Conservation (phyloP, 2,113 vertebrate species). For the Silurus asotus region DNA sequence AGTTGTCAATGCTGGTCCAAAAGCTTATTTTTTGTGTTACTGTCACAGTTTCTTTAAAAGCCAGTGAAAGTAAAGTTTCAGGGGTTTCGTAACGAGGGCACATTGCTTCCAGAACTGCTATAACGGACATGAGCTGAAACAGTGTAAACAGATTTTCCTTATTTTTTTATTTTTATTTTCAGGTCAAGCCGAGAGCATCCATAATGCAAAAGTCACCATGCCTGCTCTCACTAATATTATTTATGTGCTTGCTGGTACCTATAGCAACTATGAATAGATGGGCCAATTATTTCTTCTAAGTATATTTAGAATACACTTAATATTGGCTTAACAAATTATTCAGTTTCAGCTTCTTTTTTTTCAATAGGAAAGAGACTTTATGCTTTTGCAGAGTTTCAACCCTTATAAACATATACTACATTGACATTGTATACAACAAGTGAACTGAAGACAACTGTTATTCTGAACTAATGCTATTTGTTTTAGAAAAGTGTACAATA, state of each 20-base stretch:
- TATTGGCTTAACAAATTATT: background rate
- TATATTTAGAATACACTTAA: background rate
- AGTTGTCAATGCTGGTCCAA: conserved; percentile 66
- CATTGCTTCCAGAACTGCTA: conserved; percentile 28
- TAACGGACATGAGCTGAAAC: conserved; percentile 37
- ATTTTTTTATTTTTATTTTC: conserved; percentile 59
- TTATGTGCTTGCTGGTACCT: conserved; percentile 38
- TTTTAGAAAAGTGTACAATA: too few species aligned
- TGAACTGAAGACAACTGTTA: background rate
- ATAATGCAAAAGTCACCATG: conserved; percentile 58
- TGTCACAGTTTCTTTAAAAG: conserved; percentile 62
- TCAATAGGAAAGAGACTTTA: background rate
- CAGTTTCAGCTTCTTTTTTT: background rate
- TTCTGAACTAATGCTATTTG: background rate
- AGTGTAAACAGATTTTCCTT: conserved; percentile 43
- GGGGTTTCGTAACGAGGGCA: conserved; percentile 35
- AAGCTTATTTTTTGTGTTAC: conserved; percentile 65
- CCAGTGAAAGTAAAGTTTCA: conserved; percentile 54
- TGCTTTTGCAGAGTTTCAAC: background rate
- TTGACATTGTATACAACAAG: background rate
- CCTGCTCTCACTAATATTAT: conserved; percentile 51
- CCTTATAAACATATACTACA: background rate
- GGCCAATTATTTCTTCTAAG: background rate
- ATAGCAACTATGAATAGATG: conserved; percentile 27
- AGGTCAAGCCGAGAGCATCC: conserved; percentile 56